These are phyloP conservation scores for Pammene fasciana DNA, from an alignment of 2,888 invertebrate genomes.

Conservation along the genomic window DNA sequence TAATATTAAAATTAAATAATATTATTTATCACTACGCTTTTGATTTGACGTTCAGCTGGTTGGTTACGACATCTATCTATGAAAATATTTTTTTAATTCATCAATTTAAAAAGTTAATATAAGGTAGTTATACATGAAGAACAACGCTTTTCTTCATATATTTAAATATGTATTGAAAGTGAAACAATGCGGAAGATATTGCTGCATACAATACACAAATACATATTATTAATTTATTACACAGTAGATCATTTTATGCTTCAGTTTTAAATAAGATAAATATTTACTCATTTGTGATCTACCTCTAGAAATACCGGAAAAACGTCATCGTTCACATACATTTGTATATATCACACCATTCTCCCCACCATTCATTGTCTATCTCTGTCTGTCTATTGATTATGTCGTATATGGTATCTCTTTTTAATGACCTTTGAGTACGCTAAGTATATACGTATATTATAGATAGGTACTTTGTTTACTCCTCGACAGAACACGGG, in stretches of 20 bases:
- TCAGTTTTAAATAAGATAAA: not conserved
- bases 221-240: too few relatives aligned
- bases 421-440: constrained; percentile 77
- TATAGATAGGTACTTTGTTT: constrained; percentile 75
- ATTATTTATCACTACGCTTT: constrained; percentile 62
- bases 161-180: not conserved
- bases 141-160: not conserved
- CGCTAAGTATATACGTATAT: constrained; percentile 65
- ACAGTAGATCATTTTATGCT: too few relatives aligned
- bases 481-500: constrained; percentile 69
- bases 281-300: not conserved
- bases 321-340: constrained; percentile 25
- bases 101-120: constrained; percentile 20
- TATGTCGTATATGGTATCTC: constrained; percentile 51
- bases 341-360: constrained; percentile 36
- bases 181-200: not conserved
- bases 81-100: constrained; percentile 34
- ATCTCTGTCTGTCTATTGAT: constrained; percentile 53
- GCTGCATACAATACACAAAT: not conserved
- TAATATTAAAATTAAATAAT: constrained; percentile 68
- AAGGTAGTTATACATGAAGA: constrained; percentile 1
- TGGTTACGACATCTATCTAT: constrained; percentile 57
- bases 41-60: constrained; percentile 55
- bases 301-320: constrained; percentile 35
- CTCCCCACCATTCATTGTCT: constrained; percentile 42